Percentiles rank a stretch among this genome's conserved stretches.
These are phyloP conservation scores for Bradypus variegatus DNA, from an alignment of 2,797 vertebrate species.

Conservation along the genomic window DNA sequence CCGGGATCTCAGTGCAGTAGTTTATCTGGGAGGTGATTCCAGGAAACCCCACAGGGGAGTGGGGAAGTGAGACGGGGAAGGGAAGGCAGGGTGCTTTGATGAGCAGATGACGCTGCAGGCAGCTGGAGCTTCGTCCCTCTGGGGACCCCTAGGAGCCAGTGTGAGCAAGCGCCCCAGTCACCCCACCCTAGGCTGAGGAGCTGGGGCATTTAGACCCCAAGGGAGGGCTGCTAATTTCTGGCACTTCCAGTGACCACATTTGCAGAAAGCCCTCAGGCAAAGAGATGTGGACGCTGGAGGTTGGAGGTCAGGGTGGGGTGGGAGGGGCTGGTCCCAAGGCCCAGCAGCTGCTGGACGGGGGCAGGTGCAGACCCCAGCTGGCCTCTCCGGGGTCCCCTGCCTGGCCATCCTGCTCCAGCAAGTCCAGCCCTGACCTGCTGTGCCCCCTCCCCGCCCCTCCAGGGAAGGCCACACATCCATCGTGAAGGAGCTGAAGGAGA, in stretches of 20 bases:
- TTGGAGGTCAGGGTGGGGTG: rapidly evolving
- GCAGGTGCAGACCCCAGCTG: neutral
- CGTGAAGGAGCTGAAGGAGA: slow-evolving; percentile 80
- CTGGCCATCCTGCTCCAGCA: neutral
- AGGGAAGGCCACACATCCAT: slow-evolving; percentile 87
- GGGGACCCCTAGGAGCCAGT: neutral
- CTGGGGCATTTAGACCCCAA: neutral
- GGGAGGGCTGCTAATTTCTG: neutral
- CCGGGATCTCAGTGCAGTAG: neutral
- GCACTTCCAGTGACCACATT: neutral
- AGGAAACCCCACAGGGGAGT: neutral
- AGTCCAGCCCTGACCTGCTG: neutral
- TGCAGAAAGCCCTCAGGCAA: neutral
- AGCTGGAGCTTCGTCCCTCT: no score
- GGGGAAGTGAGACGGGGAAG: neutral
- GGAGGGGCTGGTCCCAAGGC: neutral
- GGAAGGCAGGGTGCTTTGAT: rapidly evolving
- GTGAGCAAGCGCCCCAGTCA: neutral
- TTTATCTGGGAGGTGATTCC: neutral
- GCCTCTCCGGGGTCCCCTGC: neutral
- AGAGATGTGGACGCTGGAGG: neutral
- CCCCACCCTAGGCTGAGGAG: rapidly evolving
- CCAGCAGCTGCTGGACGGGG: neutral
- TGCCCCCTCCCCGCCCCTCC: neutral
- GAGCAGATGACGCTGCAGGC: neutral